Conservation (phyloP, 1,140 invertebrate species). For the Drosophila bipectinata region DNA sequence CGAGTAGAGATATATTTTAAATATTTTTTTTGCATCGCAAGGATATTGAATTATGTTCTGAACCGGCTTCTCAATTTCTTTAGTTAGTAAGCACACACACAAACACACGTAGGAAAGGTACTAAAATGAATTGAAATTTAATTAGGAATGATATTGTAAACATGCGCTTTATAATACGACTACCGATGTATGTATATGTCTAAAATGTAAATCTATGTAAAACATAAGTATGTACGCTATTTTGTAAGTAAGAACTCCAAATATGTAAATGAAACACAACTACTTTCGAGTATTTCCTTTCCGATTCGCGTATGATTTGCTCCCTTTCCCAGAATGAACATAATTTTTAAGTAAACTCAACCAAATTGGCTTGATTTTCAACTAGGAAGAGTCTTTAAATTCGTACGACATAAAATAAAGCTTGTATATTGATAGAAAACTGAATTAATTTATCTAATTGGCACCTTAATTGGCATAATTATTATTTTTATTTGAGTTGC, state of each 20-base stretch:
- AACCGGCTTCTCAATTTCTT: slow-evolving; percentile 45
- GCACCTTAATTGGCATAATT: not conserved
- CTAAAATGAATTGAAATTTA: slow-evolving; percentile 57
- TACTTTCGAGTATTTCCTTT: slow-evolving; percentile 14
- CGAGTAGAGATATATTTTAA: slow-evolving; percentile 34
- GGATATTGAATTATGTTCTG: slow-evolving; percentile 9
- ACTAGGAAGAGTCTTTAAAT: slow-evolving; percentile 40
- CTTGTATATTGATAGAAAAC: slow-evolving; percentile 67
- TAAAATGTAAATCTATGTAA: slow-evolving; percentile 76
- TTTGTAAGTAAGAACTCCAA: slow-evolving; percentile 73
- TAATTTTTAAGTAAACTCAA: slow-evolving; percentile 12
- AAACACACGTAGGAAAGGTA: slow-evolving; percentile 56
- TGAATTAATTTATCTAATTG: slow-evolving; percentile 13
- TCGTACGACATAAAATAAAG: slow-evolving; percentile 62
- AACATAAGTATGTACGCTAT: slow-evolving; percentile 71
- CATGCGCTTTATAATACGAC: slow-evolving; percentile 45
- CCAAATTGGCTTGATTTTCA: slow-evolving; percentile 20
- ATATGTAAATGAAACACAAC: slow-evolving; percentile 72
- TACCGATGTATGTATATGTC: slow-evolving; percentile 64
- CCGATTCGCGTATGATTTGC: slow-evolving; percentile 57
- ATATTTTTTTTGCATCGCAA: slow-evolving; percentile 54
- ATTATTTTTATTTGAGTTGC: slow-evolving; percentile 7
- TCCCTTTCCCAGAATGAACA: slow-evolving; percentile 2
- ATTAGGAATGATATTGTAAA: slow-evolving; percentile 50
- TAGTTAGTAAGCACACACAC: slow-evolving; percentile 50